Conservation (phyloP, 2,797 vertebrate species). For the Eidolon dupreanum region DNA sequence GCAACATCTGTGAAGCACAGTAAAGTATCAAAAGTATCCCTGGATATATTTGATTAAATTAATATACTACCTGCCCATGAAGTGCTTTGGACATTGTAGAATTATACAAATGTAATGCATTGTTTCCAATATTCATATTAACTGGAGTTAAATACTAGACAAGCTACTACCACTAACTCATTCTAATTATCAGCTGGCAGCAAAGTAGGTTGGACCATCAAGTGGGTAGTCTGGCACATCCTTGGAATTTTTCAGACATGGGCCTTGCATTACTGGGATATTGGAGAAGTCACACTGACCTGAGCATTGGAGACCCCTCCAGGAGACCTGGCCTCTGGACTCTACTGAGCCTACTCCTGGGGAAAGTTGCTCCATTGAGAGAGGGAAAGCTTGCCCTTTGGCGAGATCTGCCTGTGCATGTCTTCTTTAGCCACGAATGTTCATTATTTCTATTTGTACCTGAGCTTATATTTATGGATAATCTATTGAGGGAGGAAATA, state of each 20-base stretch:
- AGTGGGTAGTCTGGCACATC: not conserved
- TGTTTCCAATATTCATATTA: not conserved
- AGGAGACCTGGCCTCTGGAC: not conserved
- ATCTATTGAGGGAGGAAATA: conserved; percentile 81
- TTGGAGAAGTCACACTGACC: not conserved
- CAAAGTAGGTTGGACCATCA: not conserved
- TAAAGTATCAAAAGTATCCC: not conserved
- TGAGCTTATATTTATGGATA: conserved; percentile 78
- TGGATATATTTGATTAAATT: not conserved
- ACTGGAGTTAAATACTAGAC: not conserved
- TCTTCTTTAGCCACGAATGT: conserved; percentile 70
- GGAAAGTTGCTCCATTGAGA: not conserved
- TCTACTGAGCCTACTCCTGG: not conserved
- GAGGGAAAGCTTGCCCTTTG: not conserved
- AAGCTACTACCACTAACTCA: not conserved
- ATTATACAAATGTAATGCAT: not conserved
- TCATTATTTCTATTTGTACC: conserved; percentile 80
- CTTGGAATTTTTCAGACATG: not conserved
- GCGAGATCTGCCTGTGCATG: conserved; percentile 5
- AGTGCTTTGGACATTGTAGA: not conserved
- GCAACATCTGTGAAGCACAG: not conserved
- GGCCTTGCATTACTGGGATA: not conserved
- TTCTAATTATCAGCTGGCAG: conserved; percentile 3
- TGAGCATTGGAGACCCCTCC: not conserved
- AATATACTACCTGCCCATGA: not conserved